These are phyloP conservation scores for Proales similis DNA, from an alignment of 1,140 invertebrate species.

Conservation along the genomic window DNA sequence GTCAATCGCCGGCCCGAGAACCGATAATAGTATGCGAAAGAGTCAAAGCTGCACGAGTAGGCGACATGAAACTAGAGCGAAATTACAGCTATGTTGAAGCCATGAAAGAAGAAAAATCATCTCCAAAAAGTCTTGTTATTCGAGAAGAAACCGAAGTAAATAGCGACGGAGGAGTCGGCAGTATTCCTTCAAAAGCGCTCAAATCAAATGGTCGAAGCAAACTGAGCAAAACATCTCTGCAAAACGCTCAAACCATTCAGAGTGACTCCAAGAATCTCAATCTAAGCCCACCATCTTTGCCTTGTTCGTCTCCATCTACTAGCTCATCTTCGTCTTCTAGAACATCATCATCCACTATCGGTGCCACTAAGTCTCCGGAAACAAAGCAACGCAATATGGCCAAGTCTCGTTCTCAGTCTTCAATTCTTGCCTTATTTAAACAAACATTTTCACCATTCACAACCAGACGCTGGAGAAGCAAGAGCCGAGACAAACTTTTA, in stretches of 20 bases:
- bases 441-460: conserved; percentile 21
- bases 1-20: no score
- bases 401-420: conserved; percentile 31
- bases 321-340: conserved; percentile 5
- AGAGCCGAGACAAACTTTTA: conserved; percentile 26
- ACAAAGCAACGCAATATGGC: neutral
- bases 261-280: no score
- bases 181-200: no score
- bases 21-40: no score
- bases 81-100: conserved; percentile 34
- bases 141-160: no score
- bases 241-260: no score
- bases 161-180: no score
- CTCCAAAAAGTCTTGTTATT: no score
- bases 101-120: conserved; percentile 30
- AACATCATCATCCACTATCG: neutral
- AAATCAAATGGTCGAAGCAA: no score
- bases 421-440: conserved; percentile 25
- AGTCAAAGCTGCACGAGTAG: no score
- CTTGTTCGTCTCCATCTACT: conserved; percentile 17
- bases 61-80: no score
- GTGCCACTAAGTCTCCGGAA: neutral
- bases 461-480: conserved; percentile 20
- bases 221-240: no score
- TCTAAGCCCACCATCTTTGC: conserved; percentile 26